phyloP scores from a whole-genome alignment of 2,888 invertebrate species.

The Synergus umbraculus region DNA sequence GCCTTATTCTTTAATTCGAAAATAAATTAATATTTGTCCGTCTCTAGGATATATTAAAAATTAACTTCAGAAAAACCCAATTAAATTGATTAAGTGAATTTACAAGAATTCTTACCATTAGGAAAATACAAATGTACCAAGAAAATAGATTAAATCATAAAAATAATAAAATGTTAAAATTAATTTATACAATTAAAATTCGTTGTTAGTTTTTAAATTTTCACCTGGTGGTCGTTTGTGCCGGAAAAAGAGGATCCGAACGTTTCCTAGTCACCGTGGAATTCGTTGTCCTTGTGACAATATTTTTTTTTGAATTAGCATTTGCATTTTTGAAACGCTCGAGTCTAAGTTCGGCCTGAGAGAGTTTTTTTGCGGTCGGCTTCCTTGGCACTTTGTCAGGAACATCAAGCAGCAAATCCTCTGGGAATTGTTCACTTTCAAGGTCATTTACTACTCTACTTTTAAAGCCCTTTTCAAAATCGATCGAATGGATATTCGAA shows the following conservation, averaged over 20 bases:
- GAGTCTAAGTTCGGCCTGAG: slow-evolving; percentile 71
- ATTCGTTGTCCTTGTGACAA: slow-evolving; percentile 44
- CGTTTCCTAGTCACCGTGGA: slow-evolving; percentile 63
- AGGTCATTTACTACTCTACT: slow-evolving; percentile 74
- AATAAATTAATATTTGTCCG: background rate
- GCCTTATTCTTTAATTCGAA: background rate
- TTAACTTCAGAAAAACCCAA: background rate
- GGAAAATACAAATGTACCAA: background rate
- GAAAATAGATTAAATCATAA: background rate
- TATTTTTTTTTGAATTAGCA: slow-evolving; percentile 64
- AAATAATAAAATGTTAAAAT: background rate
- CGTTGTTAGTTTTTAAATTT: background rate
- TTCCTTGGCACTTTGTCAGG: slow-evolving; percentile 70
- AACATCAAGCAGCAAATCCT: slow-evolving; percentile 66
- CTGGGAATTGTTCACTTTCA: slow-evolving; percentile 78
- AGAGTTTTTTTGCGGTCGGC: slow-evolving; percentile 73
- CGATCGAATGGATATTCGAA: slow-evolving; percentile 67
- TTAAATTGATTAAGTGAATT: background rate
- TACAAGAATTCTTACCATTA: background rate
- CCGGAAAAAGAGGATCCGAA: slow-evolving; percentile 56
- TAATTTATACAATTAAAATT: background rate
- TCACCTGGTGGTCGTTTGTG: slow-evolving; percentile 13
- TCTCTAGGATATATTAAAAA: background rate
- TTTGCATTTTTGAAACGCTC: slow-evolving; percentile 67
- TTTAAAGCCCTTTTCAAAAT: slow-evolving; percentile 76